A percentile compares a stretch with the other conserved stretches of the same genome.
phyloP scores from a whole-genome alignment of 2,113 vertebrate genomes.

The Zootoca vivipara region DNA sequence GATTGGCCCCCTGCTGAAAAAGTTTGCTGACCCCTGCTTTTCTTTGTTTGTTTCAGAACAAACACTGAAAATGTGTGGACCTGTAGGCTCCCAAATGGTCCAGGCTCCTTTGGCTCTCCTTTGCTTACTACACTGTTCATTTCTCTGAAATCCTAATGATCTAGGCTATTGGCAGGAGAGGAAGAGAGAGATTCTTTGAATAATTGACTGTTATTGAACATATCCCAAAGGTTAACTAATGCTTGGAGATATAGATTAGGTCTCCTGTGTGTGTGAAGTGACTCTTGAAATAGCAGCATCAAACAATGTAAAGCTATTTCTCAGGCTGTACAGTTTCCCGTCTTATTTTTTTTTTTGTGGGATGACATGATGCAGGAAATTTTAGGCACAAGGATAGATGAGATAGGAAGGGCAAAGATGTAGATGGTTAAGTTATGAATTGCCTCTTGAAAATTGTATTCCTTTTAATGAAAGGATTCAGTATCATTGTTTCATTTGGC shows the following conservation, averaged over 20 bases:
- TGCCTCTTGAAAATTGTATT: neutral
- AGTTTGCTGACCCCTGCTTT: too few species aligned
- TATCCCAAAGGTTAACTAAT: constrained; percentile 7
- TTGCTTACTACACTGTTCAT: neutral
- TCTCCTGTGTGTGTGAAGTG: neutral
- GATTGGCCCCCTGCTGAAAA: too few species aligned
- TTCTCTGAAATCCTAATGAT: neutral
- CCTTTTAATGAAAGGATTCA: neutral
- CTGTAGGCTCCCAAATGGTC: neutral
- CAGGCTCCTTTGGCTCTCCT: too few species aligned
- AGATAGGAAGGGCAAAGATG: neutral
- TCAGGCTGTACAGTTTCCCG: neutral
- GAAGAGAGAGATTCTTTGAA: neutral
- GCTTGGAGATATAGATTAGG: neutral
- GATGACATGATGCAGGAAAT: neutral
- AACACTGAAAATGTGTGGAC: neutral
- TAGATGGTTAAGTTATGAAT: neutral
- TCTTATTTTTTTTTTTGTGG: neutral
- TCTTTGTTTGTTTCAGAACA: neutral
- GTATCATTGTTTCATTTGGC: neutral
- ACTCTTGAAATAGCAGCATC: neutral
- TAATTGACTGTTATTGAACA: neutral
- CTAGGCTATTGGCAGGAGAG: too few species aligned
- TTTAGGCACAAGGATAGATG: neutral
- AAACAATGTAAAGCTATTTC: neutral